These are phyloP conservation scores for Syngnathus floridae DNA, from an alignment of 2,113 vertebrate genomes.

Conservation along the genomic window DNA sequence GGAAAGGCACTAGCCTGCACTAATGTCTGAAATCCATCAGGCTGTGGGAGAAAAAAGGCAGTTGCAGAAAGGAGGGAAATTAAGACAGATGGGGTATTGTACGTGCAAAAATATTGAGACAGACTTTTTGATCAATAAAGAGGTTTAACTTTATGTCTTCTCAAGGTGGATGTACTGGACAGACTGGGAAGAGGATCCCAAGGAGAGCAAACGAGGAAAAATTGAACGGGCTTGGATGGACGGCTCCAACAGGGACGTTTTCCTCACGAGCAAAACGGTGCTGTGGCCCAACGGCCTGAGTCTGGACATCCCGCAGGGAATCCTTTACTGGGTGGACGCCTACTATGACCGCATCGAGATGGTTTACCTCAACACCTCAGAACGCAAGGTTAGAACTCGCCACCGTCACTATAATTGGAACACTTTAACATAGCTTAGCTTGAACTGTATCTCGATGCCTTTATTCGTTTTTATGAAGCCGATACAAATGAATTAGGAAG, in stretches of 20 bases:
- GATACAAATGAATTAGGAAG: not conserved
- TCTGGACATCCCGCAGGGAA: slow-evolving; percentile 86
- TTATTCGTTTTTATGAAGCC: not conserved
- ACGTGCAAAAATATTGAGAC: not conserved
- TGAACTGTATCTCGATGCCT: not conserved
- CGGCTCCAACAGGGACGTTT: slow-evolving; percentile 86
- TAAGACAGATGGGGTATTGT: not conserved
- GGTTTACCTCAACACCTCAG: slow-evolving; percentile 85
- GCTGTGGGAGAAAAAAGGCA: slow-evolving; percentile 26
- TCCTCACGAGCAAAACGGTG: slow-evolving; percentile 91
- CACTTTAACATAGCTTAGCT: not conserved
- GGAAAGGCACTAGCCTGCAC: slow-evolving; percentile 41
- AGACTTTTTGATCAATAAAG: not conserved
- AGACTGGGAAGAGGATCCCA: slow-evolving; percentile 97
- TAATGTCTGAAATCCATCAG: slow-evolving; percentile 60
- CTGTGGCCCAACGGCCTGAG: slow-evolving; percentile 97
- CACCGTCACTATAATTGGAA: not conserved
- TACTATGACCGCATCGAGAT: slow-evolving; percentile 98
- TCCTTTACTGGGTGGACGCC: slow-evolving; percentile 97
- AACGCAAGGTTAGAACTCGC: slow-evolving; percentile 75
- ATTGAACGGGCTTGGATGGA: slow-evolving; percentile 98
- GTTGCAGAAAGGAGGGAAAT: slow-evolving; percentile 14
- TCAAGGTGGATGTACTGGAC: slow-evolving; percentile 99
- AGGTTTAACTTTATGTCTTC: not conserved
- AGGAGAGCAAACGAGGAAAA: slow-evolving; percentile 92